Conservation (phyloP, 2,113 vertebrate genomes). For the Cavia porcellus region DNA sequence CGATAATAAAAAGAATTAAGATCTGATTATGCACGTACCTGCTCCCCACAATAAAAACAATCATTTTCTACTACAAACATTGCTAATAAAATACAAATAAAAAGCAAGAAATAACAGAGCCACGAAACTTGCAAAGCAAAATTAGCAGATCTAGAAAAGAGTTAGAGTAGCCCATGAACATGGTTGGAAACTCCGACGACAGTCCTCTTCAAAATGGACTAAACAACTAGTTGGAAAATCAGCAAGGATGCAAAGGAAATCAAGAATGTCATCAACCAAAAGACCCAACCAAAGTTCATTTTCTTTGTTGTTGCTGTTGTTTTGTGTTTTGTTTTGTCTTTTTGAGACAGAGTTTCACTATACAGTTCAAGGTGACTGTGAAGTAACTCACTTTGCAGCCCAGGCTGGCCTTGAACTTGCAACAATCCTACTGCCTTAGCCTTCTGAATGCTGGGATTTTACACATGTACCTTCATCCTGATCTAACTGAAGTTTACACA, state of each 20-base stretch:
- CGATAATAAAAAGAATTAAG: neutral
- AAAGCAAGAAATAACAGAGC: neutral
- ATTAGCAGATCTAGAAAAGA: neutral
- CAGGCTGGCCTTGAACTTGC: no score
- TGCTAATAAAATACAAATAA: neutral
- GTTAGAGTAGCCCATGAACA: neutral
- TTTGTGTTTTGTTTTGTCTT: neutral
- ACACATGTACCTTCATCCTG: neutral
- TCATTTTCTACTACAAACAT: neutral
- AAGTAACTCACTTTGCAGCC: no score
- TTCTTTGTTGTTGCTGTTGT: neutral
- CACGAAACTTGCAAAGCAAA: neutral
- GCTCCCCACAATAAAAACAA: neutral
- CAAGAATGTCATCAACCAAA: no score
- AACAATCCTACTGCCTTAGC: neutral
- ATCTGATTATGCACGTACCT: neutral
- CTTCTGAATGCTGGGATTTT: neutral
- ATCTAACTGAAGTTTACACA: neutral
- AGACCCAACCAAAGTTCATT: neutral
- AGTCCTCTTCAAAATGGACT: neutral
- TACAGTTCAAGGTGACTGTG: neutral
- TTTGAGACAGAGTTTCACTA: neutral
- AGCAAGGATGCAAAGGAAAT: neutral
- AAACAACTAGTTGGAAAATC: neutral
- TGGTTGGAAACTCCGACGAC: neutral